Evolutionary conservation across 2,113 vertebrate species (phyloP).

Genomic region (Diadophis punctatus): DNA sequence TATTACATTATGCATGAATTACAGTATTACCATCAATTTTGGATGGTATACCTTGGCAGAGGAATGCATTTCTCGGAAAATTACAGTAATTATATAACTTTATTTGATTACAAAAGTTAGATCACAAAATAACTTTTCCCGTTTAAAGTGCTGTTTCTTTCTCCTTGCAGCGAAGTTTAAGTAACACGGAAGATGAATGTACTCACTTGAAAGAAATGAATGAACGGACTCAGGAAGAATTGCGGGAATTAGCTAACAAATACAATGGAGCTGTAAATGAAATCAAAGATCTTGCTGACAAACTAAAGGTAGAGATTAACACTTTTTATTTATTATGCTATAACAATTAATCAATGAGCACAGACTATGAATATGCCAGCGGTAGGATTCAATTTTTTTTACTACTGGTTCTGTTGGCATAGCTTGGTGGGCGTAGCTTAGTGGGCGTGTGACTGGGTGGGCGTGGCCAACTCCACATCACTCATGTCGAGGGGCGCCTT

Average conservation of each 20-base stretch:
- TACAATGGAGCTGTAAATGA: conserved; percentile 97
- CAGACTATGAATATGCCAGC: neutral
- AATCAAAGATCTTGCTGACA: conserved; percentile 96
- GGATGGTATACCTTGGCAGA: neutral
- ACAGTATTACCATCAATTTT: neutral
- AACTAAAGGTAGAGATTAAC: conserved; percentile 82
- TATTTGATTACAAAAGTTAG: neutral
- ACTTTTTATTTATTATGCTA: neutral
- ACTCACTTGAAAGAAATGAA: conserved; percentile 99
- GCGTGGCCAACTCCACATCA: too few species aligned
- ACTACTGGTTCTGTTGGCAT: too few species aligned
- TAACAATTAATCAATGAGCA: neutral
- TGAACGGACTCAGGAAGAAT: conserved; percentile 91
- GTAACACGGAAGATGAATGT: conserved; percentile 98
- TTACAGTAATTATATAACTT: neutral
- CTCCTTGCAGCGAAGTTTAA: conserved; percentile 84
- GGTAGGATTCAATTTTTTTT: too few species aligned
- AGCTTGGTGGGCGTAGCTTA: too few species aligned
- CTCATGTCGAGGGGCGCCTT: too few species aligned
- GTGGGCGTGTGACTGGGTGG: too few species aligned
- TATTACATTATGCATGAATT: neutral
- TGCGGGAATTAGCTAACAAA: conserved; percentile 93
- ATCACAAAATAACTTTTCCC: neutral
- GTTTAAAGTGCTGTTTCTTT: conserved; percentile 13
- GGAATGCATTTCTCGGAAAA: neutral